These are phyloP conservation scores for Elysia crispata DNA, from an alignment of 2,888 invertebrate species.

Conservation along the genomic window DNA sequence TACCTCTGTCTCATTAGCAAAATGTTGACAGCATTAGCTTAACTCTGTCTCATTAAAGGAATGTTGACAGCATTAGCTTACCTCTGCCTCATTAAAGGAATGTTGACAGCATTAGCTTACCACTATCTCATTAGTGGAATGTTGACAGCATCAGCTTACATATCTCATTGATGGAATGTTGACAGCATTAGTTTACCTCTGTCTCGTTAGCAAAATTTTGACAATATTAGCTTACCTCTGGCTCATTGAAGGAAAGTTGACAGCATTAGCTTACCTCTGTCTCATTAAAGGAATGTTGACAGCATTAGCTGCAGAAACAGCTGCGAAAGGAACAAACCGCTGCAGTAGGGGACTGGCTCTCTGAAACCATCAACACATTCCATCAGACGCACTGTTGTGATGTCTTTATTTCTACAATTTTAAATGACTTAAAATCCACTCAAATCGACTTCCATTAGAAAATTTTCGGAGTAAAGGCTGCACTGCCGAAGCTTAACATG, in stretches of 20 bases:
- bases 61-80: conserved; percentile 95
- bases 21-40: conserved; percentile 95
- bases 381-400: too few species aligned
- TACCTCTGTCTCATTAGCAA: conserved; percentile 92
- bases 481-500: too few species aligned
- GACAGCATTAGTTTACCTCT: conserved; percentile 88
- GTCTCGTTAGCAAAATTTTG: conserved; percentile 98
- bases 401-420: too few species aligned
- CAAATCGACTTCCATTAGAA: background rate
- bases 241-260: background rate
- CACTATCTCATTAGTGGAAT: conserved; percentile 96
- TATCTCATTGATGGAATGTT: conserved; percentile 99
- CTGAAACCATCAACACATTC: conserved; percentile 56
- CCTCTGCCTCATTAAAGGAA: conserved; percentile 94
- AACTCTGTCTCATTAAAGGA: conserved; percentile 93
- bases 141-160: conserved; percentile 97
- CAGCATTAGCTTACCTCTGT: conserved; percentile 77
- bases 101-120: conserved; percentile 93
- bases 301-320: conserved; percentile 97
- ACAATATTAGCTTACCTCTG: conserved; percentile 98
- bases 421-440: too few species aligned
- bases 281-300: conserved; percentile 99
- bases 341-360: conserved; percentile 72
- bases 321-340: conserved; percentile 94
- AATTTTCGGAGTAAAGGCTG: too few species aligned